These are phyloP conservation scores for Neodiprion pinetum DNA, from an alignment of 1,140 invertebrate species.

Conservation along the genomic window DNA sequence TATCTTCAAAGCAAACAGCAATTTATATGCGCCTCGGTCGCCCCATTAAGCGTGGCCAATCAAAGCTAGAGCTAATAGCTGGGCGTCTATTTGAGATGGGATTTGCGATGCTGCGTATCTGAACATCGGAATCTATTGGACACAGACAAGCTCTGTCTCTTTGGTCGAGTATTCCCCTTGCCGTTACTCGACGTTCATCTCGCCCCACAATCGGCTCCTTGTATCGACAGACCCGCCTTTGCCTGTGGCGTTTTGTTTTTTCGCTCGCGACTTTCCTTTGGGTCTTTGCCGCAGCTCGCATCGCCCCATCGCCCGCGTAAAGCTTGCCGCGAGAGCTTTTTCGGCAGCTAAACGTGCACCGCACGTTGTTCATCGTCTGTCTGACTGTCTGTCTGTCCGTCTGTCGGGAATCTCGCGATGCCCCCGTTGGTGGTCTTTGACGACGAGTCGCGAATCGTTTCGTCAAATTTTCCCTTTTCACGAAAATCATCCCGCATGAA, in stretches of 20 bases:
- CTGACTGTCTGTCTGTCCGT: no score
- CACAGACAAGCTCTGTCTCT: slow-evolving; percentile 55
- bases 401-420: no score
- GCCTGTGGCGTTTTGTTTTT: slow-evolving; percentile 13
- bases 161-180: neutral
- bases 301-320: slow-evolving; percentile 51
- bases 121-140: slow-evolving; percentile 57
- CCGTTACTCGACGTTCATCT: slow-evolving; percentile 49
- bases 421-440: no score
- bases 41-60: slow-evolving; percentile 60
- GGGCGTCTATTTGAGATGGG: slow-evolving; percentile 34
- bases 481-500: no score
- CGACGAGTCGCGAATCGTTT: no score
- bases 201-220: slow-evolving; percentile 54
- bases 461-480: no score
- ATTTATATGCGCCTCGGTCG: slow-evolving; percentile 59
- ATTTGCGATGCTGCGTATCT: slow-evolving; percentile 51
- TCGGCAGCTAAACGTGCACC: no score
- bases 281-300: slow-evolving; percentile 44
- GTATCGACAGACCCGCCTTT: slow-evolving; percentile 51
- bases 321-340: neutral
- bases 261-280: slow-evolving; percentile 42
- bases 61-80: slow-evolving; percentile 58
- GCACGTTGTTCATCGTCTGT: no score
- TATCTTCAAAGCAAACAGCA: slow-evolving; percentile 59